Conservation (phyloP, 2,888 invertebrate species). For the Theristus sp. region DNA sequence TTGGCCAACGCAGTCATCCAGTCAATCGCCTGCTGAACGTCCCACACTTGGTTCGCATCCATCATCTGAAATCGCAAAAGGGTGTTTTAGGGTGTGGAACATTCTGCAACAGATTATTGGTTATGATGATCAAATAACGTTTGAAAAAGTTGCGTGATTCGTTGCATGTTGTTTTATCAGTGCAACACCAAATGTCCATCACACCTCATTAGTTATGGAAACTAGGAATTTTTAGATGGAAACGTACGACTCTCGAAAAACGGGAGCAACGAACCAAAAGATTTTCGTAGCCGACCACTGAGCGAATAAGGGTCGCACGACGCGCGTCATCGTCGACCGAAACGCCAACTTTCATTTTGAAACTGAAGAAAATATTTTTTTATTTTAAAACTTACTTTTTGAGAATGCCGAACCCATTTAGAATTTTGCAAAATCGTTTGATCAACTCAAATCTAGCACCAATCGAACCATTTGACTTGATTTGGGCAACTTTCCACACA, state of each 20-base stretch:
- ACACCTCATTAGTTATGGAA: no score
- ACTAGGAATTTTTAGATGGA: no score
- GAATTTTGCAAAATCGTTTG: no score
- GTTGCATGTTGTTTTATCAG: no score
- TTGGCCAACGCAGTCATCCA: slow-evolving; percentile 61
- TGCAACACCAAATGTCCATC: no score
- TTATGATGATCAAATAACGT: background rate
- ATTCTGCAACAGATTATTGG: background rate
- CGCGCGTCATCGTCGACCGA: slow-evolving; percentile 54
- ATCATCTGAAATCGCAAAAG: slow-evolving; percentile 46
- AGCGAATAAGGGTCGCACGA: slow-evolving; percentile 51
- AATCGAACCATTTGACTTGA: no score
- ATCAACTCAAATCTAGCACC: no score
- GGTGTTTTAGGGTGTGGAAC: background rate
- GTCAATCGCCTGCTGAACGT: slow-evolving; percentile 58
- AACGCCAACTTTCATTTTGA: slow-evolving; percentile 75
- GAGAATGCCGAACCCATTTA: no score
- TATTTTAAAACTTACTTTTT: background rate
- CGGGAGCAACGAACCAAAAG: slow-evolving; percentile 50
- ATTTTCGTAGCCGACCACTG: slow-evolving; percentile 54
- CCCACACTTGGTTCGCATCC: slow-evolving; percentile 68
- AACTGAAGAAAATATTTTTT: slow-evolving; percentile 32
- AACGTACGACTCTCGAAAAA: no score
- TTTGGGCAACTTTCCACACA: no score
- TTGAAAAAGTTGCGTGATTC: background rate